phyloP scores from a whole-genome alignment of 2,797 vertebrate genomes.

The Gorsachius magnificus region DNA sequence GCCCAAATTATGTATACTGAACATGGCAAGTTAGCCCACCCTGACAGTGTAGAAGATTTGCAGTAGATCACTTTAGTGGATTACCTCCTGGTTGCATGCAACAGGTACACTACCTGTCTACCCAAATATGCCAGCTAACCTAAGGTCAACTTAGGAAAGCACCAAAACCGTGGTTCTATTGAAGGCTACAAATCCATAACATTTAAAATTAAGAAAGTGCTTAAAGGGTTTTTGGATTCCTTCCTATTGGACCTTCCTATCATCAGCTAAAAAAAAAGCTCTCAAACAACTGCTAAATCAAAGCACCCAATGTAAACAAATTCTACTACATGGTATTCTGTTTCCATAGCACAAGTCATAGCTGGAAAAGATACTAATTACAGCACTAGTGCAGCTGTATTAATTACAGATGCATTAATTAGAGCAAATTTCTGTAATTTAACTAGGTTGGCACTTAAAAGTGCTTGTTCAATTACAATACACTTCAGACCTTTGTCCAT shows the following conservation, averaged over 20 bases:
- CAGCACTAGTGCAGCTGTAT: slow-evolving; percentile 13
- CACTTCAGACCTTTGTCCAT: not conserved
- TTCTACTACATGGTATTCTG: not conserved
- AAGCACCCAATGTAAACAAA: not conserved
- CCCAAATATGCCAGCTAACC: not conserved
- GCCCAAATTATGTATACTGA: not conserved
- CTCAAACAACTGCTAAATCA: slow-evolving; percentile 2
- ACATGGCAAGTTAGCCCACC: not conserved
- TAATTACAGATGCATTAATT: slow-evolving; percentile 50
- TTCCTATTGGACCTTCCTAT: not conserved
- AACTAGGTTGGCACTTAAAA: slow-evolving; percentile 5
- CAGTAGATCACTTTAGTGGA: not conserved
- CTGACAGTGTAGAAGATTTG: not conserved
- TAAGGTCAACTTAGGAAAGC: not conserved
- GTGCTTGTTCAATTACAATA: not conserved
- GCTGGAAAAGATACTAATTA: slow-evolving; percentile 28
- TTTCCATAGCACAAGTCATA: slow-evolving; percentile 15
- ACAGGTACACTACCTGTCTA: not conserved
- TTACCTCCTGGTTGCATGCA: not conserved
- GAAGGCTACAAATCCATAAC: not conserved
- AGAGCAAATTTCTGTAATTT: slow-evolving; percentile 34
- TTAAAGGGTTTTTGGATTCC: not conserved
- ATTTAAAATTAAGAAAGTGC: not conserved
- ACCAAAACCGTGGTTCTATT: not conserved
- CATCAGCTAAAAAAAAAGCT: not conserved